A percentile compares a stretch with the other conserved stretches of the same genome.
phyloP scores from a whole-genome alignment of 2,888 invertebrate genomes.

The Epinotia nisella region DNA sequence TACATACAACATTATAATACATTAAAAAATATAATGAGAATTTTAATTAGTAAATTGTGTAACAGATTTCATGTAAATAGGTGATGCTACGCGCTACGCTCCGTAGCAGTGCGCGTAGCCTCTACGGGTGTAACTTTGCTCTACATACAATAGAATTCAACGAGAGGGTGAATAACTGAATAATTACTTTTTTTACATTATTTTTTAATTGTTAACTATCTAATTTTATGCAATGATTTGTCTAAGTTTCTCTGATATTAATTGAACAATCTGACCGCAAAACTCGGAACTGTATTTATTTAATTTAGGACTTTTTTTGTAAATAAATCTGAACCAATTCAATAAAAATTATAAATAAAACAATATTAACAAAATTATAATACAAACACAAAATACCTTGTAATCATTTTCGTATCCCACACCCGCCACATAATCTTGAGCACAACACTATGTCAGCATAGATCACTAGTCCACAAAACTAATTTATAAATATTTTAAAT shows the following conservation, averaged over 20 bases:
- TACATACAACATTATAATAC: too few relatives aligned
- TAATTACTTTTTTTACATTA: not conserved
- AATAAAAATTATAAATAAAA: not conserved
- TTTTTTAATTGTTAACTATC: not conserved
- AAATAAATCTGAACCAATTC: too few relatives aligned
- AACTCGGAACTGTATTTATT: too few relatives aligned
- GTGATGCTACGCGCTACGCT: constrained; percentile 34
- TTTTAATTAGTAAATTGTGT: constrained; percentile 1
- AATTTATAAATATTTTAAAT: not conserved
- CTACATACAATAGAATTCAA: constrained; percentile 24
- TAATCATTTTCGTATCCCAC: constrained; percentile 49
- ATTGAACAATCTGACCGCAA: not conserved
- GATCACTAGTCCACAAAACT: constrained; percentile 54
- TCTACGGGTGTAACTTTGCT: not conserved
- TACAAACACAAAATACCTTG: constrained; percentile 29
- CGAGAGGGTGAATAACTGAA: constrained; percentile 5
- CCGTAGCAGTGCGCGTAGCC: constrained; percentile 30
- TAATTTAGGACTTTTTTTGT: too few relatives aligned
- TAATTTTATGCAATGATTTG: not conserved
- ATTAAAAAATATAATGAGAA: not conserved
- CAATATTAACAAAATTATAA: not conserved
- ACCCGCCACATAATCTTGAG: constrained; percentile 39
- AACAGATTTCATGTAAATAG: constrained; percentile 10
- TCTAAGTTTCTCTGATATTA: not conserved
- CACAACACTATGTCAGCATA: constrained; percentile 62